Evolutionary conservation across 2,113 vertebrate genomes (phyloP), one percentile per base, ranked within the genome.

Genomic region (Tachysurus vachellii): DNA sequence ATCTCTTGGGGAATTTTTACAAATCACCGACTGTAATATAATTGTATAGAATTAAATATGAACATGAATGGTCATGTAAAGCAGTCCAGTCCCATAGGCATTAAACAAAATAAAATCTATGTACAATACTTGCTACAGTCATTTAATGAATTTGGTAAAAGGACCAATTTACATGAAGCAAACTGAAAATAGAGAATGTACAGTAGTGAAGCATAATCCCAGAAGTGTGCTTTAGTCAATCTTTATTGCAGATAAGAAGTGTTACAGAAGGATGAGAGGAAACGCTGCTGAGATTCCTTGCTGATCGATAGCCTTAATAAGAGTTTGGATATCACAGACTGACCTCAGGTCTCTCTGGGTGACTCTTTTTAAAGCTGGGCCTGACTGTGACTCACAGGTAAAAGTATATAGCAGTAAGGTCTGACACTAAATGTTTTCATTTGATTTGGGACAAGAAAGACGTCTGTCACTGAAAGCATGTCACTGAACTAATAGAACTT

Each of bases 261-360:
- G 4, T 73, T 57, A 84, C 31, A 73, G 28, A 42, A 57, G 19
- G 42, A 73, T 44, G n/a, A 84, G 54, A 13, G 42, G 53, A 73
- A 73, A 66, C 26, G 53, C 83, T 84, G n/a, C 19, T 36, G 9
- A 16, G 83, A 54, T 73, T 70, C 21, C 31, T 71, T 16, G 31
- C 53, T 84, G 66, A 84, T 57, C 12, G 83, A 84, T 84, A 42
- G 83, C 10, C 53, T 84, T 84, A 71, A 73, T 84, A 84, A 84
- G 83, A 73, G 64, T 57, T 83, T 73, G 17, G 66, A 84, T 73
- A 54, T 84, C 53, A 84, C 28, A 71, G 50, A 57, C 28, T 57
- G 66, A 84, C 66, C 83, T 84, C 50, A 73, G 66, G 83, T 42
- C 83, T 71, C 66, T 23, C 47, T 31, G 31, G 53, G 23, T 83